These are phyloP conservation scores for Pteria penguin DNA, from an alignment of 2,888 invertebrate genomes.

Conservation along the genomic window DNA sequence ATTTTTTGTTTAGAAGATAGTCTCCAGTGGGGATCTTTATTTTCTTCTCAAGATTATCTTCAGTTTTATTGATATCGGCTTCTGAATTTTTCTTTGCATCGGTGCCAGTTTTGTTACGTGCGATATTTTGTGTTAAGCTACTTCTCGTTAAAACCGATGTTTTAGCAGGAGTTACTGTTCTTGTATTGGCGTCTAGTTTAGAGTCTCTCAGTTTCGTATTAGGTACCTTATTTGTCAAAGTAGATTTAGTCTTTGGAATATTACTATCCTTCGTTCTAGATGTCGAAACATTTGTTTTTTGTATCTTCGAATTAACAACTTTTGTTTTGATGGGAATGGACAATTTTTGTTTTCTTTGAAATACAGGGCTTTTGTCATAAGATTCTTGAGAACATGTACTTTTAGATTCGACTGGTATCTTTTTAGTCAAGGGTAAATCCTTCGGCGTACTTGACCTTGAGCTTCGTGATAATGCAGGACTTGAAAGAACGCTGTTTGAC, in stretches of 20 bases:
- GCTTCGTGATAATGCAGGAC: slow-evolving; percentile 21
- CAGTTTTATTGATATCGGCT: background rate
- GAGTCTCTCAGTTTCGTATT: background rate
- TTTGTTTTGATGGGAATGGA: background rate
- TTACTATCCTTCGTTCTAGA: too few species aligned
- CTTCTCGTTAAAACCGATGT: background rate
- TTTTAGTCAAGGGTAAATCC: background rate
- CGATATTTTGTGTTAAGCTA: background rate
- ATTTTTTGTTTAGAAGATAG: background rate
- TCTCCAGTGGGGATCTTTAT: background rate
- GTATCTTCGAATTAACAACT: background rate
- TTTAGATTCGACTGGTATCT: background rate
- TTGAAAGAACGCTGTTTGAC: background rate
- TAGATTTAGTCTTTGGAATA: too few species aligned
- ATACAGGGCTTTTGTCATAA: slow-evolving; percentile 1
- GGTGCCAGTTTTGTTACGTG: background rate
- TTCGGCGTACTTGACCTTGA: slow-evolving; percentile 5
- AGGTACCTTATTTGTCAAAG: background rate
- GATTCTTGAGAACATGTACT: background rate
- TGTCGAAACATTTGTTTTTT: background rate
- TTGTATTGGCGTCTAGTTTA: background rate
- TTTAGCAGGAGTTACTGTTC: background rate
- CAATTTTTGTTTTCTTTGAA: background rate
- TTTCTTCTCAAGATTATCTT: background rate
- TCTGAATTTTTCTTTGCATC: background rate